A percentile compares a stretch with the other conserved stretches of the same genome.
phyloP scores from a whole-genome alignment of 2,113 vertebrate species.

The Sceloporus tristichus region DNA sequence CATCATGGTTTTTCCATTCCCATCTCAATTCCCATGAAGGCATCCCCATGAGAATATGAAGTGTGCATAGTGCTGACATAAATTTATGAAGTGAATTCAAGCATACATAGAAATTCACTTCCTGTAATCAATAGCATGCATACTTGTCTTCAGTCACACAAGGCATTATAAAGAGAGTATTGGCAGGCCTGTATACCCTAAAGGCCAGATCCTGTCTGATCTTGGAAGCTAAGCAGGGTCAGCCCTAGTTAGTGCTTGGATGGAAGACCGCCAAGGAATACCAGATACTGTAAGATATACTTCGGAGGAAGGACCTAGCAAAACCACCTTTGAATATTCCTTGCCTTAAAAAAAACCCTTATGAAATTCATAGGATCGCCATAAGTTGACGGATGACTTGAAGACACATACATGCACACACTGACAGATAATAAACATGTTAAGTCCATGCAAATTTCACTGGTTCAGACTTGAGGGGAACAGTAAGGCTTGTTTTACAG shows the following conservation, averaged over 20 bases:
- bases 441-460: neutral
- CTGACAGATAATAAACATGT: neutral
- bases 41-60: neutral
- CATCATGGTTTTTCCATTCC: constrained; percentile 1
- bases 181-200: neutral
- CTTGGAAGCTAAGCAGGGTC: too few species aligned
- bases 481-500: neutral
- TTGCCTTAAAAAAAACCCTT: too few species aligned
- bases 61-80: neutral
- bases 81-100: neutral
- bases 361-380: too few species aligned
- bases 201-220: too few species aligned
- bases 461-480: neutral
- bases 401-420: too few species aligned
- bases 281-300: too few species aligned
- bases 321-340: too few species aligned
- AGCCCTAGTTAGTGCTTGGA: too few species aligned
- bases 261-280: too few species aligned
- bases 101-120: neutral
- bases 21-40: neutral
- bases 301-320: too few species aligned
- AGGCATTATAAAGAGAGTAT: neutral
- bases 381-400: too few species aligned
- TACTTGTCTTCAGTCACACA: neutral
- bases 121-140: neutral